phyloP scores from a whole-genome alignment of 2,113 vertebrate genomes.

The Tauraco erythrolophus region DNA sequence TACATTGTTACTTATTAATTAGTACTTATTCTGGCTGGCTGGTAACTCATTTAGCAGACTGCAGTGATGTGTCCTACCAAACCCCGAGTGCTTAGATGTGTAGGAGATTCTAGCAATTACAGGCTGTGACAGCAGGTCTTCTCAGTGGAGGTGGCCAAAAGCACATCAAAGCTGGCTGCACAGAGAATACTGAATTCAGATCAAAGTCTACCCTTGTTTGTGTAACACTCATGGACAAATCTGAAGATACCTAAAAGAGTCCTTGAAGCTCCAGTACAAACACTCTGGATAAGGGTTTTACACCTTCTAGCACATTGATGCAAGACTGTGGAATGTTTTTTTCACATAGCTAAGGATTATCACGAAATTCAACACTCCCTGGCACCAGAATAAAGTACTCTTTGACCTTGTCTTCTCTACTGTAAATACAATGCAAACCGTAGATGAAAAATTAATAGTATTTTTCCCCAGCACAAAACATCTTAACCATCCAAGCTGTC shows the following conservation, averaged over 20 bases:
- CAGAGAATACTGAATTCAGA: not conserved
- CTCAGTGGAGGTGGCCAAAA: not conserved
- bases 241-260: not conserved
- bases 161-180: not conserved
- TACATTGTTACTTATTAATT: no score
- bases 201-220: not conserved
- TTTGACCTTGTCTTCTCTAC: not conserved
- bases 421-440: not conserved
- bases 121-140: not conserved
- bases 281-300: not conserved
- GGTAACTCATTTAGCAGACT: not conserved
- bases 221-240: not conserved
- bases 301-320: not conserved
- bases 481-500: not conserved
- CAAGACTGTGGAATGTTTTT: not conserved
- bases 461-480: not conserved
- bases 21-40: not conserved
- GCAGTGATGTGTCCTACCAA: not conserved
- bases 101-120: not conserved
- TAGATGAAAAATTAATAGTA: constrained; percentile 1
- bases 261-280: not conserved
- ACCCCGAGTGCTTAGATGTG: not conserved
- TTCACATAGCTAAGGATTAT: not conserved
- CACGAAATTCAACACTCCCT: not conserved
- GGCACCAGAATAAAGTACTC: not conserved